Base-by-base conservation (phyloP, 1,140 invertebrate species). In the Brachionus plicatilis region DNA sequence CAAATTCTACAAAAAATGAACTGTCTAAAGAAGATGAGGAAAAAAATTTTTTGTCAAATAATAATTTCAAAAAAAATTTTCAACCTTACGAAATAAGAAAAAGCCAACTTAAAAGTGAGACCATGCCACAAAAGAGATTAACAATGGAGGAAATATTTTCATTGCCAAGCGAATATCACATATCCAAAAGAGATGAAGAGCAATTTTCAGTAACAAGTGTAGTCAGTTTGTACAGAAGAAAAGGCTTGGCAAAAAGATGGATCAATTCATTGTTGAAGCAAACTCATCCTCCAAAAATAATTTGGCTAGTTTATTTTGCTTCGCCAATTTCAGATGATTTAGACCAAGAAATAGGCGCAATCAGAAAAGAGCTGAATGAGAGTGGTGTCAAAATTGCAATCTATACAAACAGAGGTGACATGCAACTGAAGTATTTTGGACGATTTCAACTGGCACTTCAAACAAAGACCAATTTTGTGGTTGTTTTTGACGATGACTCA, bases 361-460 rank as follows among this genome's bases (percentile, higher is more conserved):
- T 45, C 8, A 41, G 41, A n/a, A 37, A 33, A 37, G n/a, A 60
- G n/a, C n/a, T 68, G n/a, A 68, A 33, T 17, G 66, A 33, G 3
- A 41, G n/a, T 14, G 37, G 33, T 45, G 37, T 45, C 14, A 43
- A 41, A 17, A 41, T 17, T 43, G 2, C 41, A n/a, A 24, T 75
- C 17, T 75, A 43, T 24, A 41, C 17, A 0, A 75, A 45, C n/a
- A 75, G 11, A 45, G 70, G 70, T 20, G 68, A 72, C 14, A 72
- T 72, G 68, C 68, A 72, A 72, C 17, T 72, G 3, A 72, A 72
- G 43, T 72, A 72, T 43, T 72, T 72, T 72, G 68, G 68, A 72
- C 29, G 68, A 72, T 72, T 72, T 45, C 68, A 72, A 43, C 37
- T 72, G 1, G 68, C 68, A n/a, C 12, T 72, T 11, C 68, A 72